Evolutionary conservation across 2,113 vertebrate species (phyloP), one percentile per base, ranked within the genome.

Genomic region (Sphaerodactylus townsendi): DNA sequence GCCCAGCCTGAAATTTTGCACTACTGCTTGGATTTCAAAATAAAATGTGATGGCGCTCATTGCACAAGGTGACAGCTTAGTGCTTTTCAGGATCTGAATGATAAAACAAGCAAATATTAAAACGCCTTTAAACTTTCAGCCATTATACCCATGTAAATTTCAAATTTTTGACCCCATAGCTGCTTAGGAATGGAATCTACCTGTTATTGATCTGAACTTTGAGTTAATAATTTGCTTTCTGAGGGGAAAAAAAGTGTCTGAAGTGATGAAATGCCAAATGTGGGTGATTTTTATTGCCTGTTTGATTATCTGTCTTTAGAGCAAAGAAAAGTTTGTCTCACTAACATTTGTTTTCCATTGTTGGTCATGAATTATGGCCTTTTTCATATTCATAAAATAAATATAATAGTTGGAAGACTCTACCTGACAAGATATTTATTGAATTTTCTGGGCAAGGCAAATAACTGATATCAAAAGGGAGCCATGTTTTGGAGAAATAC

Each of bases 401-500:
- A 87, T 84, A 90, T 89, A 93, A 86, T 89, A 91, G 83, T 85
- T 89, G 77, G 69, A 90, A 90, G 86, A 89, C 80, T 33, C 48
- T 81, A 89, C 70, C 56, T 92, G 92, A 93, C 83, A 88, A 84
- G 83, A 66, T 87, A 85, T 91, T 90, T 90, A 28, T 92, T 94
- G 88, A 91, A 89, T 91, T 93, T 92, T 41, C 71, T 93, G 88
- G 87, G 82, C 90, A 91, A 64, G 71, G 75, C 64, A 80, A 88
- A 88, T 81, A 90, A 72, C 83, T 85, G 62, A 87, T 79, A 74
- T 84, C n/a, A 83, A 89, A 86, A 81, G 41, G 78, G 91, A 93
- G 86, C 83, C 88, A 91, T 87, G 72, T 79, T 88, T 94, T 92
- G 86, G 23, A 91, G 87, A 92, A 93, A 92, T 85, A 83, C 83